phyloP scores from a whole-genome alignment of 2,888 invertebrate genomes.

The Luffia ferchaultella region DNA sequence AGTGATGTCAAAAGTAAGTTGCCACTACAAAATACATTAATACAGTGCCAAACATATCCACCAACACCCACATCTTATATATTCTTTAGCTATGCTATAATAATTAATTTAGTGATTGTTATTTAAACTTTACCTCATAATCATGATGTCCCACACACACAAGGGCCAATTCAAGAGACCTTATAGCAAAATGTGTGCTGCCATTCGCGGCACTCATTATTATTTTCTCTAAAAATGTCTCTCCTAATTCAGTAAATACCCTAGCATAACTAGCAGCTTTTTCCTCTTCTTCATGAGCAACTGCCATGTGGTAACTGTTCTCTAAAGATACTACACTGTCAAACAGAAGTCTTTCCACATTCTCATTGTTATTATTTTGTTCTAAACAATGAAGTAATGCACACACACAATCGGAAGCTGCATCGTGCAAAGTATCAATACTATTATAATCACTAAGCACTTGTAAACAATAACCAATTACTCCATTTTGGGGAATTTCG shows the following conservation, averaged over 20 bases:
- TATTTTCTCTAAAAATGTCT: constrained; percentile 88
- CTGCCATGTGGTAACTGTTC: constrained; percentile 88
- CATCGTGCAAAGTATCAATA: constrained; percentile 79
- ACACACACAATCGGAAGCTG: constrained; percentile 91
- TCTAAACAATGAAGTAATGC: constrained; percentile 84
- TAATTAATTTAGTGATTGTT: neutral
- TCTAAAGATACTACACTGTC: constrained; percentile 82
- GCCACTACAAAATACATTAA: too few species aligned
- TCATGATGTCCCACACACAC: constrained; percentile 96
- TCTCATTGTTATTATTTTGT: constrained; percentile 67
- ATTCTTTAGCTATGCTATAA: neutral
- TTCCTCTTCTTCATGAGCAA: constrained; percentile 92
- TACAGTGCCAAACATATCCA: too few species aligned
- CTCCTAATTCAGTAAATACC: constrained; percentile 93
- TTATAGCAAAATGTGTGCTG: constrained; percentile 77
- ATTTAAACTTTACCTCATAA: constrained; percentile 74
- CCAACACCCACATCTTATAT: too few species aligned
- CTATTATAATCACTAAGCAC: constrained; percentile 70
- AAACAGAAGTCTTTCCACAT: constrained; percentile 82
- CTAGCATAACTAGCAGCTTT: constrained; percentile 94
- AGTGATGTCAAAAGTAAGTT: too few species aligned
- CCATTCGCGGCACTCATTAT: constrained; percentile 70
- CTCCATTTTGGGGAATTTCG: constrained; percentile 75
- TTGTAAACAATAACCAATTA: constrained; percentile 77
- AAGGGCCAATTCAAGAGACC: constrained; percentile 87